Base-by-base conservation (phyloP, 2,113 vertebrate species). In the Typhlomys cinereus region DNA sequence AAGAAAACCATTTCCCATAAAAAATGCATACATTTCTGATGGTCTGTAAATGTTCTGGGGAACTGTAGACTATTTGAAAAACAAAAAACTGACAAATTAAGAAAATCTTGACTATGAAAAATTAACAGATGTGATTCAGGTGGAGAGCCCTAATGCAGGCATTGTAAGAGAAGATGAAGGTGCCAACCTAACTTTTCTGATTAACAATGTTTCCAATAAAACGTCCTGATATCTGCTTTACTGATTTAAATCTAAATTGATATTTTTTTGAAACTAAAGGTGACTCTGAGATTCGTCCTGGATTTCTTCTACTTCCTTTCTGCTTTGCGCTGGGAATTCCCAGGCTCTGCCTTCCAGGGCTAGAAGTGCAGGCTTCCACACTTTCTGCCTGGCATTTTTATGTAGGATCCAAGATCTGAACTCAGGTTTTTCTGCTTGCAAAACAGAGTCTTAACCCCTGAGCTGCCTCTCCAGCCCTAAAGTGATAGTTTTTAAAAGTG, bases 201-300 rank as follows among this genome's bases (percentile, higher is more conserved):
- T 82, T 74, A 54, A 84, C n/a, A 85, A 81, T 62, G 71, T 79
- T 93, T 93, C 62, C 61, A 88, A 64, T 23, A 39, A 92, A 88
- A 61, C 73, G 41, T 1, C 9, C 50, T 29, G 11, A 74, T 87
- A 81, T 7, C 39, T 18, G 18, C 36, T 69, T 91, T 75, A 36
- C 67, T 90, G 88, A 78, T 52, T 87, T 62, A 59, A 89, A 93
- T 80, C 54, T 90, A 86, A 88, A 87, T 59, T 61, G 48, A 86
- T 7, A n/a, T n/a, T n/a, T n/a, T n/a, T n/a, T n/a, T n/a, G n/a
- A n/a, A n/a, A n/a, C n/a, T n/a, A n/a, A n/a, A n/a, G n/a, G n/a
- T n/a, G n/a, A n/a, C n/a, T n/a, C n/a, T n/a, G n/a, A n/a, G n/a
- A n/a, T n/a, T n/a, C n/a, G n/a, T n/a, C n/a, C n/a, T n/a, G n/a